phyloP scores from a whole-genome alignment of 2,888 invertebrate species.

The Lasiommata megera region DNA sequence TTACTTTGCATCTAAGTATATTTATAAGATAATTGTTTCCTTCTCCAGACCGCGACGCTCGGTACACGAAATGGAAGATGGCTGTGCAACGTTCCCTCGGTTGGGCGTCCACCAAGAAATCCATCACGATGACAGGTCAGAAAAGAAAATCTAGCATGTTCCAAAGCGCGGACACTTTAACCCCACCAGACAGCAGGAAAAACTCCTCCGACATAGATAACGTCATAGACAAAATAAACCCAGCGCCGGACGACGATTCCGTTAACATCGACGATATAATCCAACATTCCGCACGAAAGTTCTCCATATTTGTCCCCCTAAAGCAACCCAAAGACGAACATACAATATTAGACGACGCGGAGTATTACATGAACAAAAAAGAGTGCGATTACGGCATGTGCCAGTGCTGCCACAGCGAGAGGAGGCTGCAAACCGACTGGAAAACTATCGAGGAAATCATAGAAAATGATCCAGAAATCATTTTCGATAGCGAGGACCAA shows the following conservation, averaged over 20 bases:
- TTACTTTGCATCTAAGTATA: too few species aligned
- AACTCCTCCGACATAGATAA: conserved; percentile 44
- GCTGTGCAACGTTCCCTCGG: conserved; percentile 95
- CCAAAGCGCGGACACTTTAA: conserved; percentile 44
- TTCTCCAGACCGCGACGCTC: conserved; percentile 86
- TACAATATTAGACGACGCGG: conserved; percentile 67
- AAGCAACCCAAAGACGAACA: conserved; percentile 48
- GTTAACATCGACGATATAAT: conserved; percentile 54
- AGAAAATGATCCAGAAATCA: conserved; percentile 75
- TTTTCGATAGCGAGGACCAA: conserved; percentile 67
- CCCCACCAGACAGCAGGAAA: conserved; percentile 46
- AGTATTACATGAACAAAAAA: conserved; percentile 64
- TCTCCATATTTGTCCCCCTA: conserved; percentile 55
- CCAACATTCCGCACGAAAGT: conserved; percentile 63
- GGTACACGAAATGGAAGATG: conserved; percentile 96
- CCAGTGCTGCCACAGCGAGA: conserved; percentile 58
- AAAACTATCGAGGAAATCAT: conserved; percentile 69
- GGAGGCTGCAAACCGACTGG: conserved; percentile 60
- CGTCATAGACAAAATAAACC: conserved; percentile 35
- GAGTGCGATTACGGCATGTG: conserved; percentile 72
- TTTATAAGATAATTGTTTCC: not conserved
- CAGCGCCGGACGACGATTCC: conserved; percentile 33
- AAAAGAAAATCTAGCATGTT: conserved; percentile 59
- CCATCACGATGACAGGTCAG: conserved; percentile 89
- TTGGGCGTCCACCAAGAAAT: conserved; percentile 90